Evolutionary conservation across 2,113 vertebrate genomes (phyloP).

Genomic region (Heterochromis multidens): DNA sequence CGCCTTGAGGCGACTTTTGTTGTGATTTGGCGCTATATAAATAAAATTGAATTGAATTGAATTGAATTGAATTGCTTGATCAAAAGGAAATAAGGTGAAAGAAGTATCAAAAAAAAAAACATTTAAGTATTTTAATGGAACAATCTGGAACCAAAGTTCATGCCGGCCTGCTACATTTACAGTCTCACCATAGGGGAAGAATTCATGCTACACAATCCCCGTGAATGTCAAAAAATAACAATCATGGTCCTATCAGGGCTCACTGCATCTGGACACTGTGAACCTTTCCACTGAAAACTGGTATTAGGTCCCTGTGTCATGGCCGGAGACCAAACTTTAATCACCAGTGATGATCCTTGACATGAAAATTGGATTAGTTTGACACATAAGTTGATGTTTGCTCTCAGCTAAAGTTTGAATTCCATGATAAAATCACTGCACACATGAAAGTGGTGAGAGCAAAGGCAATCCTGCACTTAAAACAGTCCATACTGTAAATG

Average conservation of each 20-base stretch:
- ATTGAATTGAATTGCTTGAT: no score
- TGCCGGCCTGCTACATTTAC: no score
- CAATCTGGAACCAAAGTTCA: no score
- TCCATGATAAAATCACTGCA: background rate
- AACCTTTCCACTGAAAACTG: background rate
- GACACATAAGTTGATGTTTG: background rate
- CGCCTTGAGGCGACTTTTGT: no score
- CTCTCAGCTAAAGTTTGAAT: background rate
- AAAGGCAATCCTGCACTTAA: background rate
- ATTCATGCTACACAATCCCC: background rate
- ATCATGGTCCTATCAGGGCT: background rate
- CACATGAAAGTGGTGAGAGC: background rate
- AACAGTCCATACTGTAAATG: background rate
- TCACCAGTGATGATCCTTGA: background rate
- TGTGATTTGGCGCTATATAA: no score
- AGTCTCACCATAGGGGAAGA: no score
- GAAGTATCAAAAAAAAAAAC: no score
- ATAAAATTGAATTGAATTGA: no score
- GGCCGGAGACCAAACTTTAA: background rate
- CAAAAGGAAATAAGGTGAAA: no score
- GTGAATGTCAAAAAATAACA: background rate
- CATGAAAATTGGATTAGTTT: background rate
- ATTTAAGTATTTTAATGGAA: no score
- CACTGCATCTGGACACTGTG: background rate
- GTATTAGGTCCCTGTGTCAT: background rate